Evolutionary conservation across 2,888 invertebrate genomes (phyloP), one percentile per base, ranked within the genome.

Genomic region (Drosophila fulvimacula): DNA sequence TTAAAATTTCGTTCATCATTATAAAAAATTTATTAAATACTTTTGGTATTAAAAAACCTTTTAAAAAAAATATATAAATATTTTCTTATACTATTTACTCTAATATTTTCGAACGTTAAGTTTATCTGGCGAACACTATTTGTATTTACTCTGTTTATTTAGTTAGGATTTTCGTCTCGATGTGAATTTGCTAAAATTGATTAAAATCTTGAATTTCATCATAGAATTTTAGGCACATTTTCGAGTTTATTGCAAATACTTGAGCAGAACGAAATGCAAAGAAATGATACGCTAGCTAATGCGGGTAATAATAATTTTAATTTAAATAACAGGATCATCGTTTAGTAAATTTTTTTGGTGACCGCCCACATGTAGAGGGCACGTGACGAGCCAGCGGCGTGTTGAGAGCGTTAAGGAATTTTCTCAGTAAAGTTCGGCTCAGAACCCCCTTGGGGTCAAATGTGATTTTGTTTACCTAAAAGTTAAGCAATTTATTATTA

Each of bases 401-500:
- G 67, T 69, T 73, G 53, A 75, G 68, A 61, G 72, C 69, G 53
- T 61, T 61, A 66, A 63, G 69, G 59, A 76, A 68, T 53, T 60
- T 17, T n/a, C 9, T 41, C 46, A 15, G 46, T 39, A 13, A 48
- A 46, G 49, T 17, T n/a, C 3, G 39, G 38, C 41, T 46, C 57
- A 38, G 30, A 30, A 21, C 27, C 30, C 42, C 57, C 48, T 21
- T 36, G 51, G 38, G 51, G 51, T 56, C 60, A 62, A 77, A 69
- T 72, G 66, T 74, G 80, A 88, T 75, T 88, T 82, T 85, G 85
- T 85, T 85, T 82, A 82, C 77, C 85, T 68, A 75, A 84, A 84
- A 84, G 88, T 84, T 88, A 85, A 76, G 88, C 83, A 85, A 84
- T 84, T 84, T 88, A 74, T 88, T 84, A 85, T 82, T 85, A 85